phyloP scores from a whole-genome alignment of 2,113 vertebrate species.

The Phaethon lepturus region DNA sequence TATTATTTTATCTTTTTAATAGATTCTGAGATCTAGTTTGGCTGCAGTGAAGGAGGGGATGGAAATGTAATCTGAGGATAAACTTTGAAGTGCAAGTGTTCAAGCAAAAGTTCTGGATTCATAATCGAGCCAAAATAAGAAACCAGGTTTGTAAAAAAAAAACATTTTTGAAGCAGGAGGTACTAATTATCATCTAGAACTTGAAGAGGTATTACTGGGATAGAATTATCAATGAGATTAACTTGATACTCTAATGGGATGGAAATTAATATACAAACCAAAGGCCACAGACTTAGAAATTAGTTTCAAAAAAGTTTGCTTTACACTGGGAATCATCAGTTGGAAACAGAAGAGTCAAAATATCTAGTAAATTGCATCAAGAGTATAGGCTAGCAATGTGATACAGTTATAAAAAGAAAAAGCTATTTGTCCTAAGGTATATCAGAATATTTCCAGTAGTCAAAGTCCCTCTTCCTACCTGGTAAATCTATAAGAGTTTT shows the following conservation, averaged over 20 bases:
- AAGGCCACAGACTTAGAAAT: background rate
- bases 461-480: background rate
- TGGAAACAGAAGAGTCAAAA: background rate
- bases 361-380: background rate
- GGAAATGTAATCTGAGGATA: background rate
- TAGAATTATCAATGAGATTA: background rate
- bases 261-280: background rate
- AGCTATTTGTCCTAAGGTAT: background rate
- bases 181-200: background rate
- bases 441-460: background rate
- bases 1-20: background rate
- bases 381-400: background rate
- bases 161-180: background rate
- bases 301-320: background rate
- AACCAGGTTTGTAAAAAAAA: background rate
- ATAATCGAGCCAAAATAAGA: background rate
- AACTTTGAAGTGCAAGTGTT: background rate
- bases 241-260: background rate
- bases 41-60: background rate
- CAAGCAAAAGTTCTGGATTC: background rate
- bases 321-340: background rate
- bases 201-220: background rate
- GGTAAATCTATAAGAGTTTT: background rate
- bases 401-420: background rate
- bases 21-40: background rate